Conservation (phyloP, 2,797 vertebrate genomes). For the Malacoctenus gilli region DNA sequence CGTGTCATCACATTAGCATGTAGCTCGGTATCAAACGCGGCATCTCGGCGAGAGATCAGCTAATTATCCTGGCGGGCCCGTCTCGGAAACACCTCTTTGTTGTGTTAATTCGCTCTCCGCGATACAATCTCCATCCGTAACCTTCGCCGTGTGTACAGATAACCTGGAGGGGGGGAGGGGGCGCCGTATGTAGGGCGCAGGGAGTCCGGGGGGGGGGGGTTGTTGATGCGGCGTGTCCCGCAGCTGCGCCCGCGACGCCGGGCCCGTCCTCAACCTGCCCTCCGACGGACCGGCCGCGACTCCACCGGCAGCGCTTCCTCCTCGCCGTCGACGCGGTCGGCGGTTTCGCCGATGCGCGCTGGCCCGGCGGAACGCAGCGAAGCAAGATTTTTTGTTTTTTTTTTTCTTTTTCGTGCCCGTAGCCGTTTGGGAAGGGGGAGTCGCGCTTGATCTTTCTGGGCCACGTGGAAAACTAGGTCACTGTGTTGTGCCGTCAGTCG, state of each 20-base stretch:
- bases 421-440: constrained; percentile 71
- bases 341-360: constrained; percentile 45
- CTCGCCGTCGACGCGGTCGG: too few species aligned
- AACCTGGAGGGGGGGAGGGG: constrained; percentile 56
- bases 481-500: constrained; percentile 72
- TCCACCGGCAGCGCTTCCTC: constrained; percentile 56
- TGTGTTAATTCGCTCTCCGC: constrained; percentile 62
- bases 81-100: constrained; percentile 69
- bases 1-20: constrained; percentile 44
- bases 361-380: constrained; percentile 58
- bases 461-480: constrained; percentile 82
- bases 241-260: constrained; percentile 75
- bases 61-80: constrained; percentile 50
- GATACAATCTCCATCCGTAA: constrained; percentile 75
- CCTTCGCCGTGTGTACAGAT: constrained; percentile 60
- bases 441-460: constrained; percentile 77
- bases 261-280: constrained; percentile 60
- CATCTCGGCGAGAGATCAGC: constrained; percentile 56
- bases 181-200: constrained; percentile 53
- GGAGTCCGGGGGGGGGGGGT: constrained; percentile 20
- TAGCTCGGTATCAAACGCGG: constrained; percentile 52
- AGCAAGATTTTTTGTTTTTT: constrained; percentile 53
- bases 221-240: constrained; percentile 64
- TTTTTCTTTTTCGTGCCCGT: constrained; percentile 48
- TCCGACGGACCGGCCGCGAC: constrained; percentile 53